Base-by-base conservation (phyloP, 2,113 vertebrate genomes). In the Platycercus adscitus region DNA sequence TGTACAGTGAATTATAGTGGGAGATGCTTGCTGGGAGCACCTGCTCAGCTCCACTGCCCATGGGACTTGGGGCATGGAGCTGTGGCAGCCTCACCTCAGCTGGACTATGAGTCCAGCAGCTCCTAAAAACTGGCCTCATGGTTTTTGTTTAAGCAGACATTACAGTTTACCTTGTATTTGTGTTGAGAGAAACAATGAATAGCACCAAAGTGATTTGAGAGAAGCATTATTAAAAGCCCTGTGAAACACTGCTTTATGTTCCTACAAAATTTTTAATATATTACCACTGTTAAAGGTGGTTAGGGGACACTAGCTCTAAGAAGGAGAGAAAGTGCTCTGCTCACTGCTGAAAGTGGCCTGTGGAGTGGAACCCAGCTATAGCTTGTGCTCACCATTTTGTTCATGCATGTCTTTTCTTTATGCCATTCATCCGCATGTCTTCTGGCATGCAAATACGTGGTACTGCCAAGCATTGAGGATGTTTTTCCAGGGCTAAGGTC, bases 1-100 rank as follows among this genome's bases (percentile, higher is more conserved):
- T 10, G 35, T 56, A 3, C 44, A 20, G 13, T 49, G 49, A 55
- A 28, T 55, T 49, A 28, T 0, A 1, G 55, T 8, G 26, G 14
- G 10, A 17, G 10, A 3, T 69, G 37, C 2, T 15, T 17, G 0
- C 9, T 26, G 46, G 49, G 41, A 76, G 17, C 41, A 66, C 9
- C n/a, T 64, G 17, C 21, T 80, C 50, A 71, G 52, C 28, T 23
- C 39, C 1, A 1, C 10, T 75, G 4, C 31, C 3, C 0, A 1
- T 0, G 1, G 37, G 20, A 64, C 24, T 29, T 37, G 18, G 28
- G 18, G 3, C 37, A 13, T 1, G 13, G 39, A 75, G 39, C 35
- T 76, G 33, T 1, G 0, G 8, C 37, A 83, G 18, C 21, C 35
- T 70, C 3, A 1, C 44, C 25, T 55, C 1, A 0, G 26, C 29